Percentiles rank a stretch among this genome's conserved stretches.
Evolutionary conservation across 2,113 vertebrate genomes (phyloP).

Genomic region (Condylura cristata): DNA sequence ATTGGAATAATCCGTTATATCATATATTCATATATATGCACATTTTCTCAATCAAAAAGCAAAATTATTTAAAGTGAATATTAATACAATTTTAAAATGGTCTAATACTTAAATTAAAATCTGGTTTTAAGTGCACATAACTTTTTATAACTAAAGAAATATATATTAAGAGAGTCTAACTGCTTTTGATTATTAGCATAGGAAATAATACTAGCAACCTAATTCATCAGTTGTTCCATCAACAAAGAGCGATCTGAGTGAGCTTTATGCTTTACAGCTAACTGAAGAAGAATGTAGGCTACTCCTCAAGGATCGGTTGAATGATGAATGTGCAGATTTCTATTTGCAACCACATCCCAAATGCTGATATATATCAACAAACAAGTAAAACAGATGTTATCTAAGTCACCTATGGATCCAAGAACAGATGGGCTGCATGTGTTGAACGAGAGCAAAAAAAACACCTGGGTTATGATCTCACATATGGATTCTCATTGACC

Average conservation of each 20-base stretch:
- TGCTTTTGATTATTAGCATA: neutral
- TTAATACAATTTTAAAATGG: neutral
- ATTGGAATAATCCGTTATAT: neutral
- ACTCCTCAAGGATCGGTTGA: neutral
- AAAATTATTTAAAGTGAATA: neutral
- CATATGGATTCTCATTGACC: neutral
- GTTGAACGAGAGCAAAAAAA: neutral
- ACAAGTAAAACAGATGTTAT: constrained; percentile 62
- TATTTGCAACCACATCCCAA: constrained; percentile 36
- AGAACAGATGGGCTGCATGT: constrained; percentile 42
- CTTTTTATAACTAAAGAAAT: neutral
- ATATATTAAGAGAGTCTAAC: neutral
- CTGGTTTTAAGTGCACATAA: no score
- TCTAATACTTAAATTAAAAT: neutral
- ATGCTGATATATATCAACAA: constrained; percentile 56
- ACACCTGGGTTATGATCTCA: neutral
- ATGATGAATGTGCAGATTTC: constrained; percentile 54
- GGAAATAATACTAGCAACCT: neutral
- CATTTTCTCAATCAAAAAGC: neutral
- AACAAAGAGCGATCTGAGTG: neutral
- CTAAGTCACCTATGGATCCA: neutral
- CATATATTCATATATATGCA: neutral
- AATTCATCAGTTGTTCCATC: neutral
- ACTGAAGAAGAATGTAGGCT: neutral
- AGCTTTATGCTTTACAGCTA: constrained; percentile 10